These are phyloP conservation scores for Equus przewalskii DNA, from an alignment of 2,113 vertebrate species.

Conservation along the genomic window DNA sequence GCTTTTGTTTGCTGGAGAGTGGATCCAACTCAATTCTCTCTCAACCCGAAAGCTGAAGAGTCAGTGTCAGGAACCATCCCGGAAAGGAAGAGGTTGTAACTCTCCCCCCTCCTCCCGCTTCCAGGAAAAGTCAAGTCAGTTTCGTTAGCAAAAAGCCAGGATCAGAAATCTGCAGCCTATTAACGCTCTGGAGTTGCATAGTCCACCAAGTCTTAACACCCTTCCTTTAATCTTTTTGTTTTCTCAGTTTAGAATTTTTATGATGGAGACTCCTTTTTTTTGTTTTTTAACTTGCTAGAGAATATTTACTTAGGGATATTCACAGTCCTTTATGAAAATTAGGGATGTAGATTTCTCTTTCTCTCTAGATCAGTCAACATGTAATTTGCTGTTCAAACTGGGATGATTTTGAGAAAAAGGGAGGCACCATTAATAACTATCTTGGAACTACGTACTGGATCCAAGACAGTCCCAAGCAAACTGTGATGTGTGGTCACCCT, in stretches of 20 bases:
- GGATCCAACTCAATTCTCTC: neutral
- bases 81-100: neutral
- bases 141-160: neutral
- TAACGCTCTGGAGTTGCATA: neutral
- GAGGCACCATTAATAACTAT: neutral
- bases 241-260: neutral
- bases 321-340: neutral
- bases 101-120: neutral
- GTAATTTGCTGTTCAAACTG: neutral
- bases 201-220: neutral
- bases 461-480: neutral
- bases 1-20: neutral
- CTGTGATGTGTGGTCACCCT: neutral
- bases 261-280: neutral
- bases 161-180: neutral
- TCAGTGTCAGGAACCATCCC: neutral
- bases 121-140: neutral
- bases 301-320: neutral
- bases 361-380: neutral
- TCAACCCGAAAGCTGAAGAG: neutral
- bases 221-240: conserved; percentile 9
- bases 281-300: too few relatives aligned
- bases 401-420: neutral
- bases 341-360: neutral
- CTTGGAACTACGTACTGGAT: neutral